Evolutionary conservation across 2,888 invertebrate genomes (phyloP).

Genomic region (Nasonovia ribisnigri): DNA sequence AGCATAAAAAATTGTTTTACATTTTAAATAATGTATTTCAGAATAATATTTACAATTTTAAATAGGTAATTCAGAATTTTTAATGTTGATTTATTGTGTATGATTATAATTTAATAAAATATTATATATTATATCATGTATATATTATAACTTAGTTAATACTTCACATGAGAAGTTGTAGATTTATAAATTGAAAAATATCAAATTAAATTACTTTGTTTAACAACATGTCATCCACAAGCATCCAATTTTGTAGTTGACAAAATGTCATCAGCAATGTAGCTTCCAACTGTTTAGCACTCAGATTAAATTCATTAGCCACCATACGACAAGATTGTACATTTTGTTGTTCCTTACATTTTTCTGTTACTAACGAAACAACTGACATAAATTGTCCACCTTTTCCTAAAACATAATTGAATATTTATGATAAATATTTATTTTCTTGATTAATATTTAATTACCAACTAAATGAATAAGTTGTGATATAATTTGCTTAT

Average conservation of each 20-base stretch:
- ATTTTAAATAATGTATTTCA: background rate
- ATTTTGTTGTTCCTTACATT: conserved; percentile 58
- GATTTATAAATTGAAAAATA: background rate
- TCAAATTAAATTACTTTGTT: conserved; percentile 49
- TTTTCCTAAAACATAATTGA: conserved; percentile 21
- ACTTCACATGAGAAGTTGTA: background rate
- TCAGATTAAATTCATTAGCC: conserved; percentile 61
- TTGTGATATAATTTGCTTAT: conserved; percentile 70
- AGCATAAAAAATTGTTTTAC: background rate
- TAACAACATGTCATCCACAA: conserved; percentile 59
- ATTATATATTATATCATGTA: too few species aligned
- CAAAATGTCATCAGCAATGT: conserved; percentile 59
- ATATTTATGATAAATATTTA: background rate
- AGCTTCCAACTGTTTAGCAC: conserved; percentile 59
- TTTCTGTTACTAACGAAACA: conserved; percentile 60
- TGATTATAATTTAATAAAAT: too few species aligned
- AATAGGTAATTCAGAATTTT: background rate
- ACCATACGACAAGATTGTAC: conserved; percentile 45
- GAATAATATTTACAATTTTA: background rate
- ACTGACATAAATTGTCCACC: conserved; percentile 40
- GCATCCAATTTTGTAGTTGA: conserved; percentile 61
- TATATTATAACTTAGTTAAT: background rate
- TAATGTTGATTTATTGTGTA: background rate
- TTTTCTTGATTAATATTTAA: conserved; percentile 16
- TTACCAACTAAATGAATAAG: conserved; percentile 74